Evolutionary conservation across 2,888 invertebrate species (phyloP).

Genomic region (Leptopilina myrica): DNA sequence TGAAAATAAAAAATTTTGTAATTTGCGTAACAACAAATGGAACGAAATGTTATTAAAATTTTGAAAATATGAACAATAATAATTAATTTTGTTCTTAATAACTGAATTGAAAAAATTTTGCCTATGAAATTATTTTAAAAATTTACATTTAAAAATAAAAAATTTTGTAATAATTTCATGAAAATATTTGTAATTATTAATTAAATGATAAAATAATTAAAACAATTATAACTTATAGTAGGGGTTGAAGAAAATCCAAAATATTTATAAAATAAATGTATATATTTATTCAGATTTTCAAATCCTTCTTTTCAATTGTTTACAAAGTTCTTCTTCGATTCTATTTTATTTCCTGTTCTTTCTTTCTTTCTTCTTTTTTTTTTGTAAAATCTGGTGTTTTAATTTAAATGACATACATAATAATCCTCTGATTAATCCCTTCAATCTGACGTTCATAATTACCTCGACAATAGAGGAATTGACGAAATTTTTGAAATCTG

Average conservation of each 20-base stretch:
- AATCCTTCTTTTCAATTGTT: conserved; percentile 61
- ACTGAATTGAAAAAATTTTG: too few relatives aligned
- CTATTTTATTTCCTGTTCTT: background rate
- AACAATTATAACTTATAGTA: background rate
- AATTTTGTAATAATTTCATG: too few relatives aligned
- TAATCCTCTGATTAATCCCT: conserved; percentile 1
- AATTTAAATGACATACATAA: background rate
- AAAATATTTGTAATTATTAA: background rate
- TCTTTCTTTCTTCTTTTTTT: conserved; percentile 1
- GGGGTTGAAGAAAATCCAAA: background rate
- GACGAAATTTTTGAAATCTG: conserved; percentile 18
- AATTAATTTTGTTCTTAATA: too few relatives aligned
- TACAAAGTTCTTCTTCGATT: conserved; percentile 45
- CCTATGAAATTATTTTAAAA: too few relatives aligned
- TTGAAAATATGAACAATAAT: too few relatives aligned
- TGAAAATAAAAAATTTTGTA: too few relatives aligned
- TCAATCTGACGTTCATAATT: background rate
- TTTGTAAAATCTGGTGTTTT: background rate
- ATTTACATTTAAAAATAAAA: too few relatives aligned
- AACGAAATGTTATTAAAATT: too few relatives aligned
- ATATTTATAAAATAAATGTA: conserved; percentile 63
- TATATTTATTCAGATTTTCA: conserved; percentile 61
- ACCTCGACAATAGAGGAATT: background rate
- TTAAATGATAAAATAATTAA: background rate
- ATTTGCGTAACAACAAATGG: too few relatives aligned